Evolutionary conservation across 2,113 vertebrate species (phyloP).

Genomic region (Ophiodon elongatus): DNA sequence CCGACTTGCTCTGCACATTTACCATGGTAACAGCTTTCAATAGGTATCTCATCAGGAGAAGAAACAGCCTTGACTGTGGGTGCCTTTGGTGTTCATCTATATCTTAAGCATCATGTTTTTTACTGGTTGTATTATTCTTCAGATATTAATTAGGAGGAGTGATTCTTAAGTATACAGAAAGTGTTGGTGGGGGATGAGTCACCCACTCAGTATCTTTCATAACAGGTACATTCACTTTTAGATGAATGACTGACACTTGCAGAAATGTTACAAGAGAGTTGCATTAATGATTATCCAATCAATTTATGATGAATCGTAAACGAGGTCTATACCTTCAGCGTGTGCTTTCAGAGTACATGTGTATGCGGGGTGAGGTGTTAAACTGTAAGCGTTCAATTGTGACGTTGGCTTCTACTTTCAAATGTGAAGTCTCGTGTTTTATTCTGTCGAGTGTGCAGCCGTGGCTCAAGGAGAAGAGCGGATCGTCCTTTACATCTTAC

Average conservation of each 20-base stretch:
- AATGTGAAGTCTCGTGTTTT: background rate
- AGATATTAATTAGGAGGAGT: background rate
- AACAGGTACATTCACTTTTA: background rate
- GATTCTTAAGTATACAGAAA: background rate
- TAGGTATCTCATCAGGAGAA: background rate
- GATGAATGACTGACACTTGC: background rate
- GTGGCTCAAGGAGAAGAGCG: no score
- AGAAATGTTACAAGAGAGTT: background rate
- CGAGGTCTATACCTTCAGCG: background rate
- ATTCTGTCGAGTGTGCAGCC: no score
- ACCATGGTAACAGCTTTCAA: conserved; percentile 41
- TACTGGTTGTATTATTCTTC: background rate
- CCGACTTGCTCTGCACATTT: background rate
- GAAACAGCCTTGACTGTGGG: background rate
- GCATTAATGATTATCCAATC: background rate
- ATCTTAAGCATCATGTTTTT: background rate
- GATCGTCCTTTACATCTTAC: no score
- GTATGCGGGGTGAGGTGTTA: background rate
- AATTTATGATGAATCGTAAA: background rate
- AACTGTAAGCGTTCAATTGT: background rate
- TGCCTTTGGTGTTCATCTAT: background rate
- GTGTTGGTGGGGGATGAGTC: background rate
- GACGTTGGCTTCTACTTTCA: background rate
- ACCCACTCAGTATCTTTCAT: background rate
- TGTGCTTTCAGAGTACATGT: background rate